phyloP scores from a whole-genome alignment of 1,140 invertebrate species.

The Theocolax elegans region DNA sequence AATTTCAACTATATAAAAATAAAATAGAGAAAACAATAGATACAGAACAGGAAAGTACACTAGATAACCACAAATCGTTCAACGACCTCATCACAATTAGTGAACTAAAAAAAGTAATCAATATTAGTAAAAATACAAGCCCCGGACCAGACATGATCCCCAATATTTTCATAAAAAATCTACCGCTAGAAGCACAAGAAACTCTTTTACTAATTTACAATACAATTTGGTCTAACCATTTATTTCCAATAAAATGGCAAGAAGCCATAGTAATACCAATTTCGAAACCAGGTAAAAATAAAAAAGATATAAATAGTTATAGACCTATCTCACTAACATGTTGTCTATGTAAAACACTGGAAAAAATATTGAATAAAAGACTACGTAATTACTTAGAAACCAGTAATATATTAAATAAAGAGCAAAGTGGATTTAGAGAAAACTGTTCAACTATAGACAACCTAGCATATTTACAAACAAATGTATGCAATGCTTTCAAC shows the following conservation, averaged over 20 bases:
- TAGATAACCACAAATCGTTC: background rate
- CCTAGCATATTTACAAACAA: constrained; percentile 37
- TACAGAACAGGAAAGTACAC: background rate
- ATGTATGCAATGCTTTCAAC: constrained; percentile 23
- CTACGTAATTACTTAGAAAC: constrained; percentile 33
- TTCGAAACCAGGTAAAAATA: constrained; percentile 52
- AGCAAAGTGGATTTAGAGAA: constrained; percentile 41
- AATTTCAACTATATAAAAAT: background rate
- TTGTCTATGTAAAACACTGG: constrained; percentile 51
- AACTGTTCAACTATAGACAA: constrained; percentile 40
- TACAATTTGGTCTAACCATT: constrained; percentile 31
- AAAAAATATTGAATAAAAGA: constrained; percentile 48
- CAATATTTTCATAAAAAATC: constrained; percentile 44
- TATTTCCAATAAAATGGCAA: constrained; percentile 53
- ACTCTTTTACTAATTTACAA: background rate
- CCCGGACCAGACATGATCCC: constrained; percentile 44
- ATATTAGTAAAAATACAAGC: constrained; percentile 20
- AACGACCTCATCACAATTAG: background rate
- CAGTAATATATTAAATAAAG: constrained; percentile 37
- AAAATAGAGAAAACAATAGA: too few species aligned
- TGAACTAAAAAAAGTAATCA: constrained; percentile 18
- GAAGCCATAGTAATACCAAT: constrained; percentile 50
- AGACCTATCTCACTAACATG: constrained; percentile 48
- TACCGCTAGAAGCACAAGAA: background rate
- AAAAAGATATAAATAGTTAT: background rate